These are phyloP conservation scores for Anhinga anhinga DNA, from an alignment of 2,113 vertebrate species.

Conservation along the genomic window DNA sequence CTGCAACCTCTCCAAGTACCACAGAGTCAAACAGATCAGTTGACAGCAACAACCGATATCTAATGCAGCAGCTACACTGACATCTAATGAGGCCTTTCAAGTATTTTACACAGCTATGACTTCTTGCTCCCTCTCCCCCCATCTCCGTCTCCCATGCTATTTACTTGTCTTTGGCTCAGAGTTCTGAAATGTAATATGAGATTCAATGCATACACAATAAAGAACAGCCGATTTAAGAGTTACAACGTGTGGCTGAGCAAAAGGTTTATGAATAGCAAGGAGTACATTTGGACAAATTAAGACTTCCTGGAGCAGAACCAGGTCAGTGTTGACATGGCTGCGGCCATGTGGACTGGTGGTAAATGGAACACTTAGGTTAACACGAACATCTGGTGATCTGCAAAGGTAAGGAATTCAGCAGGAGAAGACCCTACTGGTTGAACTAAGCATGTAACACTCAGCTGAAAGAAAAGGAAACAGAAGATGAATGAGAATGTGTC, in stretches of 20 bases:
- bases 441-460: neutral
- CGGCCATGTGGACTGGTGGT: neutral
- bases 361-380: neutral
- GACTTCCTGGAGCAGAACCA: neutral
- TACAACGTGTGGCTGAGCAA: neutral
- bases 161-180: neutral
- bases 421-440: neutral
- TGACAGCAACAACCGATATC: neutral
- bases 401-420: slow-evolving; percentile 4
- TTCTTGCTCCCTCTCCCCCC: neutral
- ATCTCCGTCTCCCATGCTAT: neutral
- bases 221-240: slow-evolving; percentile 15
- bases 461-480: neutral
- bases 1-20: neutral
- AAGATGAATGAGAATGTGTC: neutral
- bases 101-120: neutral
- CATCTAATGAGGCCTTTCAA: slow-evolving; percentile 1
- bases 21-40: neutral
- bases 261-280: neutral
- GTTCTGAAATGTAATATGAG: slow-evolving; percentile 19
- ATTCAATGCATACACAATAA: neutral
- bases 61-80: neutral
- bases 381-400: neutral
- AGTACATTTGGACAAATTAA: slow-evolving; percentile 27
- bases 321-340: neutral